These are phyloP conservation scores for Poecilia wingei DNA, from an alignment of 2,797 vertebrate species.

Conservation along the genomic window DNA sequence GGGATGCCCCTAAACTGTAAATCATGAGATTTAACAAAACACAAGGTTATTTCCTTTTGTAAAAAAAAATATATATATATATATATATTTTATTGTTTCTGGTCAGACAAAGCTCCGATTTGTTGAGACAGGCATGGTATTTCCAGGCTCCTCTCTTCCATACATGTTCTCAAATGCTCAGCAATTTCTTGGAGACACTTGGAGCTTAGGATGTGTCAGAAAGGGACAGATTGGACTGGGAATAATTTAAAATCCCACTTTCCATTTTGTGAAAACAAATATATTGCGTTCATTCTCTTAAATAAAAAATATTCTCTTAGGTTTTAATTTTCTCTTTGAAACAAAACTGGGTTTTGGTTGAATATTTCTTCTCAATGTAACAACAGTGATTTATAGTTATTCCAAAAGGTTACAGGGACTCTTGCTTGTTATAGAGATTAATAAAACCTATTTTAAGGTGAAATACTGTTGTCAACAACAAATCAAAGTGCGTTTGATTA, in stretches of 20 bases:
- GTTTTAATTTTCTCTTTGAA: neutral
- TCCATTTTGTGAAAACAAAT: neutral
- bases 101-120: neutral
- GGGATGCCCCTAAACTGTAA: neutral
- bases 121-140: neutral
- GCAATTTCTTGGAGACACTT: neutral
- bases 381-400: neutral
- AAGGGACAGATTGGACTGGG: neutral
- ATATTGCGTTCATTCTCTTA: neutral
- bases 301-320: neutral
- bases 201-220: neutral
- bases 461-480: too few relatives aligned
- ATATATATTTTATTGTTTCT: neutral
- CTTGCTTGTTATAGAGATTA: neutral
- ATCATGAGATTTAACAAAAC: neutral
- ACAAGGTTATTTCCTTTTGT: constrained; percentile 3
- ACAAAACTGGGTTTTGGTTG: neutral
- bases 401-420: neutral
- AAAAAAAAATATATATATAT: neutral
- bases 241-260: neutral
- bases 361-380: neutral
- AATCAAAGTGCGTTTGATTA: too few relatives aligned
- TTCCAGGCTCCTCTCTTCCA: neutral
- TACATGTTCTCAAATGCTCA: neutral
- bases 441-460: too few relatives aligned